These are phyloP conservation scores for Jacana jacana DNA, from an alignment of 2,113 vertebrate species.

Conservation along the genomic window DNA sequence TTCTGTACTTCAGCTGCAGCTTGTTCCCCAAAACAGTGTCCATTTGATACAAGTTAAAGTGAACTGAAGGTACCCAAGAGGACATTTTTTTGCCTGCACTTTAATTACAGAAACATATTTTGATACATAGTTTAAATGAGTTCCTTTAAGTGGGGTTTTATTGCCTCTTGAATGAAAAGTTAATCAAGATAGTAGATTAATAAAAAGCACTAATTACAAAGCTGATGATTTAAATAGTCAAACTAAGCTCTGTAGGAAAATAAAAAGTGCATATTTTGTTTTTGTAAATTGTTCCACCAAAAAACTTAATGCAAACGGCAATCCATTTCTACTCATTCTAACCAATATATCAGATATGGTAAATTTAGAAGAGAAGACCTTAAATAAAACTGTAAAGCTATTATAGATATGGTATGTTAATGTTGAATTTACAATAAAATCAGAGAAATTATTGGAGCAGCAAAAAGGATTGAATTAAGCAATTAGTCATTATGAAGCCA, in stretches of 20 bases:
- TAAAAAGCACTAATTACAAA: not conserved
- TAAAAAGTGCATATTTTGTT: not conserved
- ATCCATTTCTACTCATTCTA: not conserved
- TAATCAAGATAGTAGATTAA: not conserved
- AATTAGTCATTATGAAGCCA: not conserved
- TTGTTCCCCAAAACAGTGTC: not conserved
- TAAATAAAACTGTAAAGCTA: not conserved
- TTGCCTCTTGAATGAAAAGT: not conserved
- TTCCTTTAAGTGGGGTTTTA: not conserved
- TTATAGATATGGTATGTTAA: not conserved
- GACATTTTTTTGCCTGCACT: not conserved
- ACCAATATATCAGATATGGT: not conserved
- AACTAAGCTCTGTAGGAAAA: not conserved
- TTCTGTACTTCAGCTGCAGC: not conserved
- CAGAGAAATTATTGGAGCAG: not conserved
- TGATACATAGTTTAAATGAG: not conserved
- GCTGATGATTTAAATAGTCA: not conserved
- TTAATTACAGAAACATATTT: not conserved
- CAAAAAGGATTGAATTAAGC: not conserved
- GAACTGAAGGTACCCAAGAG: not conserved
- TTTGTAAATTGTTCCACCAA: not conserved
- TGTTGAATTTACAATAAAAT: slow-evolving; percentile 15
- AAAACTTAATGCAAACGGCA: not conserved
- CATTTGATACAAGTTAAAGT: not conserved
- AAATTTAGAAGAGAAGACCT: not conserved